Evolutionary conservation across 2,113 vertebrate species (phyloP).

Genomic region (Gopherus flavomarginatus): DNA sequence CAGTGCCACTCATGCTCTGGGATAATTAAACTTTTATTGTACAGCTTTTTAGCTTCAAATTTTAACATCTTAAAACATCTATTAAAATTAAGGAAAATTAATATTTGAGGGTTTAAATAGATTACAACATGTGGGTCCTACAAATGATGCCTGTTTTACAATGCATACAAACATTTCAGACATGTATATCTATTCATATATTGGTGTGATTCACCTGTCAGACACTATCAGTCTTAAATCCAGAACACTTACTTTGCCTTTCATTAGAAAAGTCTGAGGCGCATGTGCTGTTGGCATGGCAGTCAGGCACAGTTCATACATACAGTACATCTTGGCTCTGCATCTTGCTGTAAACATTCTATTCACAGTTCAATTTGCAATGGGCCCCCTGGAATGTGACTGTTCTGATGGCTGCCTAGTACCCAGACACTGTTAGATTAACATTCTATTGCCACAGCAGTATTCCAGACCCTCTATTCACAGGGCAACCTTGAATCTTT

Average conservation of each 20-base stretch:
- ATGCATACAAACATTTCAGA: neutral
- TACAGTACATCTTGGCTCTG: conserved; percentile 6
- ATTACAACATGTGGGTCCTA: neutral
- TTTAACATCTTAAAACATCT: conserved; percentile 16
- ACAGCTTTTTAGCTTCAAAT: conserved; percentile 40
- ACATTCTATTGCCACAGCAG: conserved; percentile 49
- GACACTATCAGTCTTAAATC: neutral
- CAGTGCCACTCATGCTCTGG: neutral
- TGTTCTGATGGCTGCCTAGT: conserved; percentile 44
- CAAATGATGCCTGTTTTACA: neutral
- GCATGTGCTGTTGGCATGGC: neutral
- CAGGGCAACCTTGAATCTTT: conserved; percentile 23
- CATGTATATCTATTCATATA: neutral
- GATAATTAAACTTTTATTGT: conserved; percentile 7
- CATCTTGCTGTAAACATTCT: conserved; percentile 35
- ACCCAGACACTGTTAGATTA: conserved; percentile 55
- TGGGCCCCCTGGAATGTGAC: conserved; percentile 54
- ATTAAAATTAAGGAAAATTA: conserved; percentile 28
- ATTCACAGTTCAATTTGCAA: conserved; percentile 52
- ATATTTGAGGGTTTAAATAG: conserved; percentile 44
- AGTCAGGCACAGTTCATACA: neutral
- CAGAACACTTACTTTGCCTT: neutral
- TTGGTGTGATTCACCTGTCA: conserved; percentile 36
- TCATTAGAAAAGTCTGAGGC: neutral
- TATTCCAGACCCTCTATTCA: conserved; percentile 55